Base-by-base conservation (phyloP, 2,113 vertebrate genomes). In the Centropristis striata region DNA sequence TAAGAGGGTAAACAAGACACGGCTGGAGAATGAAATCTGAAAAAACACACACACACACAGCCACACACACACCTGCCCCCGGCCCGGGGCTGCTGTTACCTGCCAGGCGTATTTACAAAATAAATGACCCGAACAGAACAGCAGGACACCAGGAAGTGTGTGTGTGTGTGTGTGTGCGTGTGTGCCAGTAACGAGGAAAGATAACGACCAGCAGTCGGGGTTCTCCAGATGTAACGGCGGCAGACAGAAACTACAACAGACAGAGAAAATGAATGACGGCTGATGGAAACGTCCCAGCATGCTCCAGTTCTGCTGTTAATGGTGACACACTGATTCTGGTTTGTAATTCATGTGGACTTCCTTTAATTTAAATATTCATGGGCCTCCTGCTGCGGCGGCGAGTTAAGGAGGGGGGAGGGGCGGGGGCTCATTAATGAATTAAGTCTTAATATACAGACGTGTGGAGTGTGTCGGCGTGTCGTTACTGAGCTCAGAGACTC, bases 291-390 rank as follows among this genome's bases (percentile, higher is more conserved):
- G 4, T 81, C 75, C 80, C 83, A 80, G 64, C 78, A 79, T 76
- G 77, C 80, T 23, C 3, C 51, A 27, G 14, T 37, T 18, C 28
- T 3, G 2, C n/a, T 37, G 0, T 68, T 44, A 65, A 49, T 4
- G 11, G 20, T 27, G 60, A 65, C 54, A 39, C 50, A 32, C 41
- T 57, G 5, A 14, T 14, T 18, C 14, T 39, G 47, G 57, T 2
- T 27, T 37, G 20, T 49, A 39, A 68, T 89, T 78, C 73, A 80
- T 32, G 20, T 28, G 14, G 60, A 78, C 71, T 66, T 84, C 78
- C 59, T 59, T 5, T 58, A 20, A 85, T 90, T 84, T 88, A 84
- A 90, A 92, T 92, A 92, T 92, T 92, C 75, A 93, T 89, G 71
- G 28, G 16, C 32, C 49, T 78, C 88, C 88, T 57, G 53, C 85